phyloP scores from a whole-genome alignment of 1,140 invertebrate species.

The Papilio aristodemus region DNA sequence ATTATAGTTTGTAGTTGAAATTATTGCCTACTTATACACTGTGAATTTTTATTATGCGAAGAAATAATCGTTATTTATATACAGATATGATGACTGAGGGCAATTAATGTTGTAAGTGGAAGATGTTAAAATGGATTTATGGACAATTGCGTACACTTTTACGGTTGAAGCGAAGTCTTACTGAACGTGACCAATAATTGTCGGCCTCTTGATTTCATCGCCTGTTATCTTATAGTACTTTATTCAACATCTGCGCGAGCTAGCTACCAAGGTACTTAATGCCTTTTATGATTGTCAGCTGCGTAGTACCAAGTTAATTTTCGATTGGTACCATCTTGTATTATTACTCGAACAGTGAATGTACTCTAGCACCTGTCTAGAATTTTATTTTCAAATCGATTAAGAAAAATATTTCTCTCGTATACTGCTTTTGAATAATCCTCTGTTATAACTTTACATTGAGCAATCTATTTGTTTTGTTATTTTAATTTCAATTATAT shows the following conservation, averaged over 20 bases:
- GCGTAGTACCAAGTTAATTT: conserved; percentile 58
- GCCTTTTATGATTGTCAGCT: conserved; percentile 54
- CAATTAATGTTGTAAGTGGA: conserved; percentile 10
- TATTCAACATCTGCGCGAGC: conserved; percentile 37
- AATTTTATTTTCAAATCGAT: not conserved
- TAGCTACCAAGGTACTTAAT: conserved; percentile 36
- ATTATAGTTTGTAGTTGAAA: not conserved
- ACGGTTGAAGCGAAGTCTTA: conserved; percentile 27
- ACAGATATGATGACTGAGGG: not conserved
- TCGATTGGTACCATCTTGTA: conserved; percentile 46
- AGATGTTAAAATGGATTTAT: conserved; percentile 18
- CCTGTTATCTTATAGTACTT: conserved; percentile 42
- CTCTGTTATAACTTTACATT: no score
- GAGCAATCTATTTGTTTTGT: no score
- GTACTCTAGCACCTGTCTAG: conserved; percentile 38
- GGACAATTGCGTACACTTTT: conserved; percentile 17
- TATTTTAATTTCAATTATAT: no score
- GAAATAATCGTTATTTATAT: not conserved
- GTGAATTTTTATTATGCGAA: not conserved
- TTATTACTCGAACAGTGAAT: conserved; percentile 60
- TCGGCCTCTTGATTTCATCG: conserved; percentile 38
- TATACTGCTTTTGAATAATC: no score
- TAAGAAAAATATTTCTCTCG: conserved; percentile 8
- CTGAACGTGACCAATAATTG: conserved; percentile 47
- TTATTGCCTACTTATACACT: not conserved